Percentiles rank a stretch among this genome's conserved stretches.
Conservation (phyloP, 2,113 vertebrate species). For the Semnornis frantzii region DNA sequence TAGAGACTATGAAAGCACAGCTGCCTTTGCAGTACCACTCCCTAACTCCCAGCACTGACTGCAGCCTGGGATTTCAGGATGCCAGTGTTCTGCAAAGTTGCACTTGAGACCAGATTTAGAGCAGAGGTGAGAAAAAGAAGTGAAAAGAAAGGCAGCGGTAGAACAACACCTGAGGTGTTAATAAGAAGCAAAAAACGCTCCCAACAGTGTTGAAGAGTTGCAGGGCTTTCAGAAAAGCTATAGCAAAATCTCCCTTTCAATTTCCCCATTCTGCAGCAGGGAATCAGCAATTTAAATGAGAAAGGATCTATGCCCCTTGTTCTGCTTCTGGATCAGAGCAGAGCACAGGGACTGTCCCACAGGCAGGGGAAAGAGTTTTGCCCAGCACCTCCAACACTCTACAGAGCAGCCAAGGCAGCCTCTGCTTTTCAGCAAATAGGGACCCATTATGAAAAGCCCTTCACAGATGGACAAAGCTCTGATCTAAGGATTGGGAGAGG, state of each 20-base stretch:
- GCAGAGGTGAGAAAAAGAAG: slow-evolving; percentile 37
- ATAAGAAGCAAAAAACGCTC: background rate
- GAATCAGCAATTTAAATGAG: background rate
- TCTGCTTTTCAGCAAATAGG: background rate
- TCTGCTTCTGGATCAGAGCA: background rate
- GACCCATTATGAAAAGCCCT: background rate
- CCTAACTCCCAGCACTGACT: background rate
- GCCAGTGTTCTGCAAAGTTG: background rate
- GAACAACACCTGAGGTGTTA: slow-evolving; percentile 27
- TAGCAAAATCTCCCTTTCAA: background rate
- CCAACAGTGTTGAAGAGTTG: background rate
- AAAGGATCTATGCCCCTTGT: background rate
- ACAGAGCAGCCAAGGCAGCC: background rate
- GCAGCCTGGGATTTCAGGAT: background rate
- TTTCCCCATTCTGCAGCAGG: background rate
- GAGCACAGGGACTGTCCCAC: background rate
- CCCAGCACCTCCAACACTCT: background rate
- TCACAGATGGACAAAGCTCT: background rate
- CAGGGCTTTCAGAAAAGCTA: background rate
- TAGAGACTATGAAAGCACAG: background rate
- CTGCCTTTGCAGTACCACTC: background rate
- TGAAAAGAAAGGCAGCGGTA: background rate
- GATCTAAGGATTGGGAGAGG: background rate
- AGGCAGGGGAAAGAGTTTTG: background rate
- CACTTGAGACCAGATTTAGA: background rate